Base-by-base conservation (phyloP, 2,888 invertebrate genomes). In the Acrocera orbiculus region DNA sequence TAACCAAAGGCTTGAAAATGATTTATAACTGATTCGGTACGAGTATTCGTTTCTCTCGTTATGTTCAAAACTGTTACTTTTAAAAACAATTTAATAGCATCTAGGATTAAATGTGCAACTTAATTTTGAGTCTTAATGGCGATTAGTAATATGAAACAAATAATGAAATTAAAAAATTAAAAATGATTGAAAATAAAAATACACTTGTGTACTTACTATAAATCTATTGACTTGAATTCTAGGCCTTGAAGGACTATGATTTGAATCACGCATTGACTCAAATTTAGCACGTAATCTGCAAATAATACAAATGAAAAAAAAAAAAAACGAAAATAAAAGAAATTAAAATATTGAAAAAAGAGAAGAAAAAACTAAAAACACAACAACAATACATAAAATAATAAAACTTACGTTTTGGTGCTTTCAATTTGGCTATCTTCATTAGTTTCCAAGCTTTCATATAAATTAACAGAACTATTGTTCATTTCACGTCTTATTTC, bases 201-300 rank as follows among this genome's bases (percentile, higher is more conserved):
- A n/a, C n/a, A n/a, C n/a, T n/a, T n/a, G n/a, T 27, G 17, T 35
- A 72, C 85, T 79, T 61, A 87, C 87, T 73, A 89, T 85, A 69
- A 89, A 89, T 67, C 89, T 67, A 58, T 87, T 85, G 46, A 89
- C 85, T 70, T 79, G 80, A 40, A 72, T 67, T 41, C 69, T 64
- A 16, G 68, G 64, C 31, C 63, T 62, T 40, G 66, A 63, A 37
- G 61, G 58, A 13, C 41, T 36, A 40, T 61, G 59, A 31, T 62
- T 62, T 10, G 58, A 54, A 34, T 69, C 69, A 40, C 77, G 76
- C 66, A 90, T 73, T 38, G 81, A 81, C 59, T 90, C 90, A 59
- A 92, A 93, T 51, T 79, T 74, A 38, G 82, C 81, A 37, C 85
- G 75, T 46, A 90, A 70, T 56, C 80, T 81, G 56, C 30, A 61